Conservation (phyloP, 2,113 vertebrate species). For the Glareola pratincola region DNA sequence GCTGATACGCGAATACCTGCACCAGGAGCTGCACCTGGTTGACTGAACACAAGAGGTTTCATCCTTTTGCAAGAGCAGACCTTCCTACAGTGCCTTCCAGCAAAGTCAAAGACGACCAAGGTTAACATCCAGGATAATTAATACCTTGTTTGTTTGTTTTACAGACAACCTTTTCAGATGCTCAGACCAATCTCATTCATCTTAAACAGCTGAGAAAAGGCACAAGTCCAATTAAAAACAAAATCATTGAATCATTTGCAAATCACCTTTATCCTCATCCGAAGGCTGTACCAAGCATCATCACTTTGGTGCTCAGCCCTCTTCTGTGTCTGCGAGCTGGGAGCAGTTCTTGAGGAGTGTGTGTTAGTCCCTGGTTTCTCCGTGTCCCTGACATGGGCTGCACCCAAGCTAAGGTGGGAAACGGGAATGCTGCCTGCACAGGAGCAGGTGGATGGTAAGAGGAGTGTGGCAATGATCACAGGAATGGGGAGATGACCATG, state of each 20-base stretch:
- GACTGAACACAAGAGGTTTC: neutral
- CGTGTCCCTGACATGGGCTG: neutral
- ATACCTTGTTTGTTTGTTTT: neutral
- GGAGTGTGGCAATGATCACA: neutral
- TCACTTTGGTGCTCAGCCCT: rapidly evolving
- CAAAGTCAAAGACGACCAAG: neutral
- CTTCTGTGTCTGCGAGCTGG: neutral
- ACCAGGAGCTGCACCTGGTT: neutral
- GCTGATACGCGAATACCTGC: neutral
- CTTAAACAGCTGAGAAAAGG: neutral
- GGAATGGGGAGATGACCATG: neutral
- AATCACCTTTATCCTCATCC: neutral
- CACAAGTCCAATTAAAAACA: neutral
- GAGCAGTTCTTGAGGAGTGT: rapidly evolving
- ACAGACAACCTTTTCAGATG: neutral
- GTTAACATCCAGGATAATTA: neutral
- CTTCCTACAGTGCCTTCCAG: neutral
- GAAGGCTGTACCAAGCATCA: neutral
- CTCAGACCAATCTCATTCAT: conserved; percentile 6
- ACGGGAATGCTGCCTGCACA: rapidly evolving
- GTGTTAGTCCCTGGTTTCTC: neutral
- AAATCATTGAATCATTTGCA: conserved; percentile 2
- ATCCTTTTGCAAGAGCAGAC: neutral
- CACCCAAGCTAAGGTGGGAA: neutral
- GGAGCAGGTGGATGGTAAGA: neutral